These are phyloP conservation scores for Macquaria ambigua DNA, from an alignment of 2,113 vertebrate genomes.

Conservation along the genomic window DNA sequence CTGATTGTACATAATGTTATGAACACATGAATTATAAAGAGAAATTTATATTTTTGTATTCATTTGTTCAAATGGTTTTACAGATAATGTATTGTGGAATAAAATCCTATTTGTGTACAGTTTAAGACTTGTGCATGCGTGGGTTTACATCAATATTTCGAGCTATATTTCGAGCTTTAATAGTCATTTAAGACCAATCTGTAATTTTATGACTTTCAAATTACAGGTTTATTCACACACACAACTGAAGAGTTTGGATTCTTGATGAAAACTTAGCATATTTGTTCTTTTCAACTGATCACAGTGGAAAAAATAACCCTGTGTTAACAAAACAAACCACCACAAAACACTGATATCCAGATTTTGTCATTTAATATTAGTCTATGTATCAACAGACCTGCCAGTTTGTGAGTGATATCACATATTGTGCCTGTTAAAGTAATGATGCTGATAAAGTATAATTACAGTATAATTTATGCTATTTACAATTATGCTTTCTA, in stretches of 20 bases:
- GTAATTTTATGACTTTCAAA: background rate
- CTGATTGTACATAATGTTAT: conserved; percentile 32
- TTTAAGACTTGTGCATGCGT: background rate
- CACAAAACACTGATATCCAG: background rate
- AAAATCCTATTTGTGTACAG: conserved; percentile 56
- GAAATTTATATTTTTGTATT: conserved; percentile 72
- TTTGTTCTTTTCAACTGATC: background rate
- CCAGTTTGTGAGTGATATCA: background rate
- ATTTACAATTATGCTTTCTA: background rate
- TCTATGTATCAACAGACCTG: background rate
- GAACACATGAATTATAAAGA: conserved; percentile 6
- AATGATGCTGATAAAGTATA: background rate
- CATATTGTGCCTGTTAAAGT: background rate
- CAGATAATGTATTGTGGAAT: conserved; percentile 58
- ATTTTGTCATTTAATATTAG: background rate
- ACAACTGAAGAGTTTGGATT: background rate
- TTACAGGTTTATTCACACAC: background rate
- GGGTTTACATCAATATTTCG: background rate
- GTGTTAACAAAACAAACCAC: background rate
- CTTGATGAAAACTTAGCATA: background rate
- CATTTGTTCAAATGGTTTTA: conserved; percentile 47
- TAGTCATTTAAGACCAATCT: too few species aligned
- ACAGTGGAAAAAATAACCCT: background rate
- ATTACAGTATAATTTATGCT: background rate
- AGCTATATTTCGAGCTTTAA: too few species aligned